Percentiles rank a stretch among this genome's conserved stretches.
Conservation (phyloP, 2,113 vertebrate species). For the Cyanistes caeruleus region DNA sequence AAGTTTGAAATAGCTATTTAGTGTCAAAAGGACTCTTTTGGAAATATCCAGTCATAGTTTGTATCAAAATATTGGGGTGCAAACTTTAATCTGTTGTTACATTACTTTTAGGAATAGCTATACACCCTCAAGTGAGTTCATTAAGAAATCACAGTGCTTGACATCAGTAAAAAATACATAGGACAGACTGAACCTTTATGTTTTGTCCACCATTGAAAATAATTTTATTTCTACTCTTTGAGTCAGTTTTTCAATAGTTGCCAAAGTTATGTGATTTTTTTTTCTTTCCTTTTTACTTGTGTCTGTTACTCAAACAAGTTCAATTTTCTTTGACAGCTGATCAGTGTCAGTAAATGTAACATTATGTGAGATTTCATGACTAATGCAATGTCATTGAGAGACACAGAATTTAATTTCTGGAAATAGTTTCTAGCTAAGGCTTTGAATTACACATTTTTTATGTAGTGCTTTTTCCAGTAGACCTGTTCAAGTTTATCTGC, state of each 20-base stretch:
- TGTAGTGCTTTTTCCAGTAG: background rate
- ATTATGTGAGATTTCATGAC: background rate
- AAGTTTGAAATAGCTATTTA: constrained; percentile 18
- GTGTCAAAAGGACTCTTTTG: constrained; percentile 15
- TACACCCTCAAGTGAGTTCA: background rate
- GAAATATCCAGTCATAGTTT: background rate
- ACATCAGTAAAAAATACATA: background rate
- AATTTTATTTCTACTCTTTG: background rate
- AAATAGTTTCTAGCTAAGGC: background rate
- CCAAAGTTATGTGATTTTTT: background rate
- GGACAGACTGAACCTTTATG: background rate
- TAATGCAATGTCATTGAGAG: background rate
- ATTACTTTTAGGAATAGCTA: background rate
- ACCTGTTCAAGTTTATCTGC: background rate
- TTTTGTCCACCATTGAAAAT: background rate
- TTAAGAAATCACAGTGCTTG: background rate
- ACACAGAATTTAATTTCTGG: background rate
- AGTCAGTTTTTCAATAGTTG: background rate
- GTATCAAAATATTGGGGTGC: background rate
- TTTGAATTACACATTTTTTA: background rate
- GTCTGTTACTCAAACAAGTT: background rate
- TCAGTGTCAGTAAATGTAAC: background rate
- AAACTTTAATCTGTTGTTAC: background rate
- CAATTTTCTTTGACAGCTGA: constrained; percentile 13
- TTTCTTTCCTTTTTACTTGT: background rate